phyloP scores from a whole-genome alignment of 2,113 vertebrate genomes.

The Rhabdomys dilectus region DNA sequence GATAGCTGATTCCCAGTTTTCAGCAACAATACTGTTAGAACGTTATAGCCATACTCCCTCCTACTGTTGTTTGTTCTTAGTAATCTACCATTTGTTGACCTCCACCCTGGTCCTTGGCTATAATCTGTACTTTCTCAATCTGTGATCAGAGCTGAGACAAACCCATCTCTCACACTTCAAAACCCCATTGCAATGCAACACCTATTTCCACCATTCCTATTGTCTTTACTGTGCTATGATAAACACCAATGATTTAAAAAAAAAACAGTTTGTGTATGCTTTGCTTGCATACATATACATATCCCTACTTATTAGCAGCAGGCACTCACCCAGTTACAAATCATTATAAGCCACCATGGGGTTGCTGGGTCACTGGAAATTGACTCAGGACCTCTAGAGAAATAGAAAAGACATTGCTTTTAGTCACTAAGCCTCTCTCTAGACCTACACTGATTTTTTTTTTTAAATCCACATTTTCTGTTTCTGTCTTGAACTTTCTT shows the following conservation, averaged over 20 bases:
- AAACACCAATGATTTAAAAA: background rate
- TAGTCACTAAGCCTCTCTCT: background rate
- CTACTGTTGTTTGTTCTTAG: background rate
- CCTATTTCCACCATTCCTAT: background rate
- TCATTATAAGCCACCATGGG: background rate
- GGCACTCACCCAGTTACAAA: too few species aligned
- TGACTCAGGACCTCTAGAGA: background rate
- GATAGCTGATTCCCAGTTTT: background rate
- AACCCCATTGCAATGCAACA: too few species aligned
- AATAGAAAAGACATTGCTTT: background rate
- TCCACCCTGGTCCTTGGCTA: background rate
- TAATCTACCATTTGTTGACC: background rate
- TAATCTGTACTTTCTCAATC: background rate
- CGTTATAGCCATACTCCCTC: background rate
- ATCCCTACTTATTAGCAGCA: too few species aligned
- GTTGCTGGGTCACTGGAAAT: background rate
- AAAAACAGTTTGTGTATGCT: background rate
- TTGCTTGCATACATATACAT: background rate
- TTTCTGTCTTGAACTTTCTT: background rate
- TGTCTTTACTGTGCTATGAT: background rate
- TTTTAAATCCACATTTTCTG: background rate
- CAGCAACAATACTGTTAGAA: background rate
- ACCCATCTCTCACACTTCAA: background rate
- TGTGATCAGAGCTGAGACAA: background rate
- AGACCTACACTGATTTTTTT: background rate